Evolutionary conservation across 1,140 invertebrate genomes (phyloP), one percentile per base, ranked within the genome.

Genomic region (Protaetia brevitarsis): DNA sequence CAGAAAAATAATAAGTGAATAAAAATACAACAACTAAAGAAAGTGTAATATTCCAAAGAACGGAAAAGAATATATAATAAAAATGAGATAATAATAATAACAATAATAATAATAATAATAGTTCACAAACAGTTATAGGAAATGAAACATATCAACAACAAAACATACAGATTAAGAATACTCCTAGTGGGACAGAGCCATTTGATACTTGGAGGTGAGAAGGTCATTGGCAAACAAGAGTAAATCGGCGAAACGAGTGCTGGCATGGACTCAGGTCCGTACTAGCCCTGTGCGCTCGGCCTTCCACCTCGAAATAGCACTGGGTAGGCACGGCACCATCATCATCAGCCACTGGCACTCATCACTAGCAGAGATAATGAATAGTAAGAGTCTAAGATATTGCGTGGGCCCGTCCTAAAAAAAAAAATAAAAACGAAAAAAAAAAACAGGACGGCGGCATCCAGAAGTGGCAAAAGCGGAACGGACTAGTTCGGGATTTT

Each of bases 171-270:
- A 76, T 75, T 73, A 72, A 75, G 71, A 30, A 76, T 75, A 77
- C 69, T 75, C 74, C 71, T 77, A 77, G 71, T 74, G 77, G 77
- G 78, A 77, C 75, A 75, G 78, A 80, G 78, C 77, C 77, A 76
- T 78, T 79, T 81, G 79, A 81, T 81, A 81, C 79, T 81, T 81
- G 79, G 79, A 81, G 79, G 78, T 80, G 76, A 75, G 72, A 74
- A 74, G 73, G 74, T 74, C 71, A 71, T 75, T 74, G 66, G 72
- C 72, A 74, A 65, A 68, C 68, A 76, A 74, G 69, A 73, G 70
- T 70, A 66, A 73, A 41, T 51, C 68, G 65, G 69, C 64, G 68
- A 67, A 70, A 61, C 68, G 64, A 68, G 69, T 67, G 65, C 65
- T 66, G 28, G 65, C 41, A 45, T 45, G 13, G 41, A 45, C 3